Conservation (phyloP, 2,113 vertebrate genomes). For the Notarius quadriscutis region DNA sequence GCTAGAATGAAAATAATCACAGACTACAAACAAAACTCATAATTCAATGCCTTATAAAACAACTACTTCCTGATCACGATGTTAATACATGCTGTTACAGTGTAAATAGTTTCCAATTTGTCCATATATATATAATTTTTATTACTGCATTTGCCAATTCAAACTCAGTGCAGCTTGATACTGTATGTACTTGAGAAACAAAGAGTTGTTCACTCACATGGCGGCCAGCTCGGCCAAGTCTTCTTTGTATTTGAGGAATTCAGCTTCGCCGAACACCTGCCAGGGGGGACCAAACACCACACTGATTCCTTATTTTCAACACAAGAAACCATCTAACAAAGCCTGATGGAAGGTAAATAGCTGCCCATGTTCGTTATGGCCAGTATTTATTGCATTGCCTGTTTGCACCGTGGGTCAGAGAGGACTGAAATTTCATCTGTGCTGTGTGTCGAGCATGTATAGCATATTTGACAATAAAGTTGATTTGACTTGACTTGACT, state of each 20-base stretch:
- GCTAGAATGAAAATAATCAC: background rate
- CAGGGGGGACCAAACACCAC: background rate
- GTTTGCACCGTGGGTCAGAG: no score
- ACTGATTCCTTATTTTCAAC: background rate
- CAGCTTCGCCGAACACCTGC: conserved; percentile 84
- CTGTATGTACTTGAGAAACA: conserved; percentile 14
- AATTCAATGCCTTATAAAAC: background rate
- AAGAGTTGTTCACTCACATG: conserved; percentile 76
- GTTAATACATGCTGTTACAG: background rate
- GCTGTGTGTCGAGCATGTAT: no score
- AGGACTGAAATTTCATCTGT: no score
- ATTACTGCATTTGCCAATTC: background rate
- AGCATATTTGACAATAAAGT: no score
- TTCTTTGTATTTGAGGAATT: conserved; percentile 85
- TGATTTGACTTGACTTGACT: no score
- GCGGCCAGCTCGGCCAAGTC: conserved; percentile 83
- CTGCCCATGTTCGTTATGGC: background rate
- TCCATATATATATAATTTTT: background rate
- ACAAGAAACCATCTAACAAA: background rate
- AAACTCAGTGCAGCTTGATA: background rate
- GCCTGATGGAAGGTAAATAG: background rate
- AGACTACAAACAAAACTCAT: background rate
- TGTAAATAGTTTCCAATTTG: background rate
- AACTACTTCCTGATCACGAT: background rate
- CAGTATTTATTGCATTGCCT: no score